Conservation (phyloP, 2,797 vertebrate genomes). For the Ctenochaetus hawaiiensis region DNA sequence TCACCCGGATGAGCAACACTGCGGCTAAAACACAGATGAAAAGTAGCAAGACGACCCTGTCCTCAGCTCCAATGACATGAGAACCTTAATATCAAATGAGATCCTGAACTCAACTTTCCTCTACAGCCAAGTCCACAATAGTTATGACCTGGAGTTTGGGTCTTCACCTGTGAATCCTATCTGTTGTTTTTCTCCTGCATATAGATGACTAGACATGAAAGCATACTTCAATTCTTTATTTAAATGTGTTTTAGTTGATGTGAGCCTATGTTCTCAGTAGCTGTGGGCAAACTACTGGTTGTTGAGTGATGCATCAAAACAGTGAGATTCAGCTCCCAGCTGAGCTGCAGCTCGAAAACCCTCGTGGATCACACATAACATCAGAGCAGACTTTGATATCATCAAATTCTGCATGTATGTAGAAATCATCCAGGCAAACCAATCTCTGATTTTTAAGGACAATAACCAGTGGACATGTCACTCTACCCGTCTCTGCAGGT, state of each 20-base stretch:
- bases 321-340: slow-evolving; percentile 30
- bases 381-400: slow-evolving; percentile 5
- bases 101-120: not conserved
- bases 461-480: too few relatives aligned
- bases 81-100: not conserved
- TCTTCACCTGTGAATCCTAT: not conserved
- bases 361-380: slow-evolving; percentile 10
- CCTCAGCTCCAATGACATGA: not conserved
- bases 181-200: not conserved
- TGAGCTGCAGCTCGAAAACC: slow-evolving; percentile 11
- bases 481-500: too few relatives aligned
- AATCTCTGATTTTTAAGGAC: too few relatives aligned
- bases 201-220: slow-evolving; percentile 7
- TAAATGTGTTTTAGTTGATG: slow-evolving; percentile 18
- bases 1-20: slow-evolving; percentile 42
- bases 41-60: slow-evolving; percentile 2
- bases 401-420: too few relatives aligned
- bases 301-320: slow-evolving; percentile 39
- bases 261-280: slow-evolving; percentile 24
- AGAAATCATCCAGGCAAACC: too few relatives aligned
- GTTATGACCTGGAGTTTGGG: not conserved
- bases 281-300: slow-evolving; percentile 45
- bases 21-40: slow-evolving; percentile 37
- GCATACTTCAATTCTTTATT: not conserved
- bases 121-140: not conserved